Evolutionary conservation across 2,797 vertebrate species (phyloP), one percentile per base, ranked within the genome.

Genomic region (Malacoraja senta): DNA sequence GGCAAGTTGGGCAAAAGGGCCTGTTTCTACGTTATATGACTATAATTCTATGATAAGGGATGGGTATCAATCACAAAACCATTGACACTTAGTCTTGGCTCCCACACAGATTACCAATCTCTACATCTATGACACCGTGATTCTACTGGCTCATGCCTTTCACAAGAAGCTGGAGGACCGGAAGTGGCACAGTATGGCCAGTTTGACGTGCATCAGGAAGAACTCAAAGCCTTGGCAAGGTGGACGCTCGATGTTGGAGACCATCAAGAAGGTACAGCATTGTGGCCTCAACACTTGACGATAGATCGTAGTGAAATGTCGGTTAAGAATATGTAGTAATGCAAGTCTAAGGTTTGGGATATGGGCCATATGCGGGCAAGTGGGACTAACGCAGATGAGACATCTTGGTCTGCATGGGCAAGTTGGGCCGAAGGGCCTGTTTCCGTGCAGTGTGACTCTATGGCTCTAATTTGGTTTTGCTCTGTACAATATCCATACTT

Each of bases 101-200:
- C 71, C 15, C 76, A 26, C 95, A 29, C 96, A 99, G 99, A 99
- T 99, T 95, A 98, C 98, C 93, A 99, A 99, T 95, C 97, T 98
- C 90, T 99, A 99, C 95, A 98, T 99, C 95, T 99, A 99, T 0
- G 99, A 99, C 94, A 97, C 97, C 0, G 98, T 99, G 94, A 96
- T 99, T 93, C 96, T 99, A 93, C 95, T 99, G 94, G 98, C 98
- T 1, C 99, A 99, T 90, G 99, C 98, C 93, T 99, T 99, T 94
- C 98, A 99, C 95, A 98, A 98, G 95, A 99, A 99, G 95, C 95
- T 99, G 94, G 99, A 99, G 95, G 99, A 99, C 95, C 97, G 99
- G 93, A 99, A 99, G 94, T 99, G 99, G 99, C 99, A 99, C 96
- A 99, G 99, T 96, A 99, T 99, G 99, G 99, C 99, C 77, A 99